Conservation (phyloP, 2,113 vertebrate genomes). For the human region DNA sequence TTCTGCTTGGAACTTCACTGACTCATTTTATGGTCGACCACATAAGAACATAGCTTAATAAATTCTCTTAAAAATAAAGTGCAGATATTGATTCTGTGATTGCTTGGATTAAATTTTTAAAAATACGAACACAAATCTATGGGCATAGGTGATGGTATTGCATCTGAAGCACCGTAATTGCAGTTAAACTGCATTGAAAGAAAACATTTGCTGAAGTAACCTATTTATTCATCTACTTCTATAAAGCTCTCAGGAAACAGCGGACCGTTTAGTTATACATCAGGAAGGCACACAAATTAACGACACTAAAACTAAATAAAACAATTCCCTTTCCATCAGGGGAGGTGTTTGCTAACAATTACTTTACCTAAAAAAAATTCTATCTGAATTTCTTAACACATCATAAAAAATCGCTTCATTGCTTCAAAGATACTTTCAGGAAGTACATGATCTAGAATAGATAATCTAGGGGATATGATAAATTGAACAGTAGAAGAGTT, state of each 20-base stretch:
- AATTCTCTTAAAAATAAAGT: slow-evolving; percentile 67
- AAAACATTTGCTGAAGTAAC: slow-evolving; percentile 58
- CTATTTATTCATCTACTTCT: slow-evolving; percentile 42
- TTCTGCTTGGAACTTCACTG: slow-evolving; percentile 41
- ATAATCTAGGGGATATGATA: slow-evolving; percentile 47
- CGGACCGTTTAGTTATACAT: slow-evolving; percentile 64
- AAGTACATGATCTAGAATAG: slow-evolving; percentile 34
- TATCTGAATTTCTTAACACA: slow-evolving; percentile 57
- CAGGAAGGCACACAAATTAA: slow-evolving; percentile 64
- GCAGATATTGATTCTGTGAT: slow-evolving; percentile 67
- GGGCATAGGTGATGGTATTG: background rate
- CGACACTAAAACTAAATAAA: slow-evolving; percentile 54
- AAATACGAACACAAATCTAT: background rate
- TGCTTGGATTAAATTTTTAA: background rate
- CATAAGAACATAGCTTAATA: slow-evolving; percentile 50
- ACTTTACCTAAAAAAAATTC: slow-evolving; percentile 36
- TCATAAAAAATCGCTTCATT: slow-evolving; percentile 58
- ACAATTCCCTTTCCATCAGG: slow-evolving; percentile 41
- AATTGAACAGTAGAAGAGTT: slow-evolving; percentile 57
- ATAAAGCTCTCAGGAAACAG: slow-evolving; percentile 32
- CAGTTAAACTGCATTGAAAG: slow-evolving; percentile 66
- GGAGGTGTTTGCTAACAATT: slow-evolving; percentile 65
- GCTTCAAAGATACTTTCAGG: slow-evolving; percentile 47
- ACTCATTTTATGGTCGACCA: slow-evolving; percentile 59
- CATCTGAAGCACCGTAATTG: slow-evolving; percentile 60